Evolutionary conservation across 2,888 invertebrate genomes (phyloP).

Genomic region (Plebejus melissa): DNA sequence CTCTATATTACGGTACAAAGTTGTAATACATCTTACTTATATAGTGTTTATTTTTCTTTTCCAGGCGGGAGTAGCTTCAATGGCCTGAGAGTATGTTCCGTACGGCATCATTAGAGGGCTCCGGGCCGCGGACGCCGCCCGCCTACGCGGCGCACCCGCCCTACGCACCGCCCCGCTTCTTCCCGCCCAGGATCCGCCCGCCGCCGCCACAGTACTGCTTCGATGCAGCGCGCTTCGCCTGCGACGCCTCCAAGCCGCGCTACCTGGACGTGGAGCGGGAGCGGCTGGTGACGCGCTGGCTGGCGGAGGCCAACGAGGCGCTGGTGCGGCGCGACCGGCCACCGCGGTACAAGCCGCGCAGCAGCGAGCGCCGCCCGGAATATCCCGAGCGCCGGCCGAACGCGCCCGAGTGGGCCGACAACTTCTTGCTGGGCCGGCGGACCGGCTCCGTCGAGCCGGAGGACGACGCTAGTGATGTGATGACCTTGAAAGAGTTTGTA

Average conservation of each 20-base stretch:
- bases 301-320: constrained; percentile 74
- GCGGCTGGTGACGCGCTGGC: constrained; percentile 70
- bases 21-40: too few species aligned
- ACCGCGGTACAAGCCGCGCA: constrained; percentile 68
- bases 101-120: constrained; percentile 76
- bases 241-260: constrained; percentile 71
- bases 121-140: constrained; percentile 73
- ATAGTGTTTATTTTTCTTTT: constrained; percentile 42
- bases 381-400: constrained; percentile 59
- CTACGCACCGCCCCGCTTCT: constrained; percentile 69
- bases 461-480: constrained; percentile 69
- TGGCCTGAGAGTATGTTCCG: constrained; percentile 73
- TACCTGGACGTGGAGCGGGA: constrained; percentile 73
- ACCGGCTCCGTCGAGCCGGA: constrained; percentile 69
- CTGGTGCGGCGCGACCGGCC: constrained; percentile 66
- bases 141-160: constrained; percentile 72
- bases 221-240: constrained; percentile 74
- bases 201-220: constrained; percentile 76
- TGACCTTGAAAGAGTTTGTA: constrained; percentile 78
- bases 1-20: too few species aligned
- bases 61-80: constrained; percentile 58
- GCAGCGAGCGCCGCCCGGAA: constrained; percentile 73
- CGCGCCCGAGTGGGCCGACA: constrained; percentile 70
- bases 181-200: constrained; percentile 67
- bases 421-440: constrained; percentile 62